Base-by-base conservation (phyloP, 2,797 vertebrate genomes). In the Chaetodon trifasciatus region DNA sequence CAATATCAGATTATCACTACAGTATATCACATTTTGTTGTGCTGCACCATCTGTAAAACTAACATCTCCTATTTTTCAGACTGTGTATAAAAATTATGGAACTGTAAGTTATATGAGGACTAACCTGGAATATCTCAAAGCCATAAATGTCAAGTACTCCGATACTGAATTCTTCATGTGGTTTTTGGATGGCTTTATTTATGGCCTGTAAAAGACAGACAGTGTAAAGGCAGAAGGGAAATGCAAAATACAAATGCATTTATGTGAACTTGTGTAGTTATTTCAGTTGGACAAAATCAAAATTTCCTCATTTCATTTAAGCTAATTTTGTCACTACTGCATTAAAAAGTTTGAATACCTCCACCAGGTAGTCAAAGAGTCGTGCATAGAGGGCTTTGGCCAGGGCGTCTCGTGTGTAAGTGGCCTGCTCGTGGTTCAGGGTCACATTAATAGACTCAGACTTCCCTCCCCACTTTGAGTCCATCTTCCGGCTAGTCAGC, bases 131-230 rank as follows among this genome's bases (percentile, higher is more conserved):
- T 92, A 99, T 99, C 95, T 99, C 98, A 6, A 99, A 99, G 71
- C 98, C 98, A 0, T 99, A 99, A 92, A 99, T 99, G 90, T 99
- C 98, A 39, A 99, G 94, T 37, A 99, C 98, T 0, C 98, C 98
- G 0, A 97, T 90, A 62, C 97, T 99, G 92, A 97, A 98, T 73
- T 99, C 98, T 79, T 99, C 96, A 0, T 96, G 0, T 0, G 97
- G 97, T 83, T 99, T 99, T 93, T 95, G 97, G 83, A 99, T 99
- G 5, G 98, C 98, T 64, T 95, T 96, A 87, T 99, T 99, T 88
- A 99, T 96, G 53, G 97, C 94, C 98, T 99, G 81, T 10, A 78
- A 39, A 44, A 62, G 65, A 82, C 10, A 61, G 52, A 79, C 7
- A 52, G 13, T 37, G 58, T 64, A 10, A 65, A 15, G 19, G 8